phyloP scores from a whole-genome alignment of 2,888 invertebrate genomes.

The Sminthurinus aureus region DNA sequence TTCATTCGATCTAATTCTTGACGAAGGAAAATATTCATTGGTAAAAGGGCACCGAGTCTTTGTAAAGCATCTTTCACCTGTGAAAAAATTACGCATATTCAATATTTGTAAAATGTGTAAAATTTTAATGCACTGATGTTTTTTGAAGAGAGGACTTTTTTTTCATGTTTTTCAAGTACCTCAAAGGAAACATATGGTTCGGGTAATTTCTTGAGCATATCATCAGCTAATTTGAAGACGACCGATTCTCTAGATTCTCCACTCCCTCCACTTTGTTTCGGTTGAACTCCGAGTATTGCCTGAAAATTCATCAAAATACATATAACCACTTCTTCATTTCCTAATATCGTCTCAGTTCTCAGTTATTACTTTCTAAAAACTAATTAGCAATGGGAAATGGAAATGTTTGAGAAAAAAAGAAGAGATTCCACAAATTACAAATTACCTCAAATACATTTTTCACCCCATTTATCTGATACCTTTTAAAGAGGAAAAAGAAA shows the following conservation, averaged over 20 bases:
- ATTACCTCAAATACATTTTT: conserved; percentile 81
- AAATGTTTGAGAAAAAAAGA: too few species aligned
- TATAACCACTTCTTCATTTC: too few species aligned
- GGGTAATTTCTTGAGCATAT: conserved; percentile 89
- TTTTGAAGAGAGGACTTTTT: background rate
- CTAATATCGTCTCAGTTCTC: too few species aligned
- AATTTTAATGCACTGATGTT: background rate
- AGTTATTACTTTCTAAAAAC: too few species aligned
- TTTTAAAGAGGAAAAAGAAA: conserved; percentile 58
- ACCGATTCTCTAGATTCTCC: conserved; percentile 93
- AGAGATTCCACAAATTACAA: too few species aligned
- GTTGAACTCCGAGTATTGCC: conserved; percentile 95
- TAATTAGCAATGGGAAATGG: too few species aligned
- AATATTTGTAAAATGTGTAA: too few species aligned
- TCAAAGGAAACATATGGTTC: conserved; percentile 87
- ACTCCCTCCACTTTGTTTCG: conserved; percentile 90
- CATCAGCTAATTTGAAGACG: conserved; percentile 89
- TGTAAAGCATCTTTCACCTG: conserved; percentile 82
- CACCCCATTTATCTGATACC: conserved; percentile 94
- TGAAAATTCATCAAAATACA: too few species aligned
- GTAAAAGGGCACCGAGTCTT: conserved; percentile 89
- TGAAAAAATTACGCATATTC: conserved; percentile 16
- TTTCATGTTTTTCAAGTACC: conserved; percentile 63
- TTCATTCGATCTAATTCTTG: conserved; percentile 83
- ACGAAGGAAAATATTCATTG: conserved; percentile 93